Conservation (phyloP, 2,113 vertebrate genomes). For the Nymphicus hollandicus region DNA sequence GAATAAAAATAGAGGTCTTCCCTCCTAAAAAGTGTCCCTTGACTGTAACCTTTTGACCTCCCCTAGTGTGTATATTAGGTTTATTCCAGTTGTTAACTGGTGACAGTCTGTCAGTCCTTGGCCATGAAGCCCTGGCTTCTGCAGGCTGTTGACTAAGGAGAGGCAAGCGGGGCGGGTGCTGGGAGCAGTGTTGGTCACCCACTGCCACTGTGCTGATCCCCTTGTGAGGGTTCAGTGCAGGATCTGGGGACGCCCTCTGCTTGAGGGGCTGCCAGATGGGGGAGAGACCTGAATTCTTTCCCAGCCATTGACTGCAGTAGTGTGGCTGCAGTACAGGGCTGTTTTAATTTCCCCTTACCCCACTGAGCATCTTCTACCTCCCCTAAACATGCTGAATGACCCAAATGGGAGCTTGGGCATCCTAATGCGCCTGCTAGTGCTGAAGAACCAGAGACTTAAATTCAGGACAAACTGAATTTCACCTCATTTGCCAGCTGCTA, state of each 20-base stretch:
- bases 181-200: background rate
- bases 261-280: background rate
- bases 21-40: background rate
- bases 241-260: fast-evolving
- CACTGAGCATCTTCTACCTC: background rate
- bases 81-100: background rate
- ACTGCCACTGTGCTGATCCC: fast-evolving
- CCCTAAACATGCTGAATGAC: fast-evolving
- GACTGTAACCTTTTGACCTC: background rate
- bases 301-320: fast-evolving
- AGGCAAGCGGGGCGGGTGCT: fast-evolving
- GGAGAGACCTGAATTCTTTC: fast-evolving
- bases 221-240: fast-evolving
- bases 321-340: fast-evolving
- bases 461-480: background rate
- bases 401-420: background rate
- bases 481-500: background rate
- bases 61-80: background rate
- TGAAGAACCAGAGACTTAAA: background rate
- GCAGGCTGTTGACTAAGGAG: background rate
- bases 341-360: background rate
- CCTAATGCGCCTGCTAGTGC: too few species aligned
- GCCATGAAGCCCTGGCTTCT: background rate
- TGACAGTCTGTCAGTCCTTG: background rate
- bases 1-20: background rate